These are phyloP conservation scores for Pogonocichla stellata DNA, from an alignment of 2,113 vertebrate genomes.

Conservation along the genomic window DNA sequence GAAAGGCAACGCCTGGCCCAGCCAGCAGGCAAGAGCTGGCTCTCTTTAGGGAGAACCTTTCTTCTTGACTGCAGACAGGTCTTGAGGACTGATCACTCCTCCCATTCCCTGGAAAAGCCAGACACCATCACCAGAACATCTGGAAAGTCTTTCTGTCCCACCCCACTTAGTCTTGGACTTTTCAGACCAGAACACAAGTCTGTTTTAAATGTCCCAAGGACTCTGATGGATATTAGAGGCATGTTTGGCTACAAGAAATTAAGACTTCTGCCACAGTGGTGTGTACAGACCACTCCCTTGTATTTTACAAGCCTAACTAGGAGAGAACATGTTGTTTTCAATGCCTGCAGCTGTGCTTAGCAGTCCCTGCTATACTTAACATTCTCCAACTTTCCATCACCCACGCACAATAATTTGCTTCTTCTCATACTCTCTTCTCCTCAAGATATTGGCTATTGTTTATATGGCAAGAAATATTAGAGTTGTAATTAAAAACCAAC, in stretches of 20 bases:
- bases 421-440: neutral
- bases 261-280: neutral
- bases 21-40: neutral
- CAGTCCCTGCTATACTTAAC: neutral
- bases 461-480: constrained; percentile 1
- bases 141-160: neutral
- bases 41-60: neutral
- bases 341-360: constrained; percentile 2
- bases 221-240: neutral
- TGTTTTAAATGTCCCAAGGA: neutral
- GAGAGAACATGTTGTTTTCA: neutral
- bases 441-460: constrained; percentile 12
- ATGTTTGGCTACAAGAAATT: neutral
- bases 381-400: neutral
- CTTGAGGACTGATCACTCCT: neutral
- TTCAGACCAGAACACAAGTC: neutral
- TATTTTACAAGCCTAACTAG: constrained; percentile 19
- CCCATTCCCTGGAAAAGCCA: neutral
- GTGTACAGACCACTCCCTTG: neutral
- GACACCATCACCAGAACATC: neutral
- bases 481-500: neutral
- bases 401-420: neutral
- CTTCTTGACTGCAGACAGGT: neutral
- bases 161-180: neutral
- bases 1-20: neutral